A percentile compares a stretch with the other conserved stretches of the same genome.
phyloP scores from a whole-genome alignment of 2,888 invertebrate genomes.

The Epirrita christyi region DNA sequence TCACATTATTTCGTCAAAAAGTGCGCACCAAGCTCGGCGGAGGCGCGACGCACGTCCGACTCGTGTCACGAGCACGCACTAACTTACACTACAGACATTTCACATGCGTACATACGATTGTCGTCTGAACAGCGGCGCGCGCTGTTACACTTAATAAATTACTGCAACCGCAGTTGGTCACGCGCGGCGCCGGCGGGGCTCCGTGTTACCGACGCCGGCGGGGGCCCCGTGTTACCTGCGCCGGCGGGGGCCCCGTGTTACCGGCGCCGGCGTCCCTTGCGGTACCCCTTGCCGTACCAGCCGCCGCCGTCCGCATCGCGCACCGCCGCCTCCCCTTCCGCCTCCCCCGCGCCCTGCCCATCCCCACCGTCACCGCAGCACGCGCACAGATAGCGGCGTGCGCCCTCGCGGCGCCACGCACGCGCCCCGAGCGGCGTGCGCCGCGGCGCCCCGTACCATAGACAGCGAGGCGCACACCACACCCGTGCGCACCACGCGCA shows the following conservation, averaged over 20 bases:
- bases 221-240: neutral
- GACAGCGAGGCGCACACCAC: slow-evolving; percentile 63
- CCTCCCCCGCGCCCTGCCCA: slow-evolving; percentile 24
- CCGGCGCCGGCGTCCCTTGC: slow-evolving; percentile 85
- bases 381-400: slow-evolving; percentile 87
- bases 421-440: slow-evolving; percentile 51
- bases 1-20: too few relatives aligned
- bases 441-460: slow-evolving; percentile 82
- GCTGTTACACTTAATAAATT: too few relatives aligned
- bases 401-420: slow-evolving; percentile 63
- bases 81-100: too few relatives aligned
- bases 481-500: slow-evolving; percentile 66
- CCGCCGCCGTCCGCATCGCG: slow-evolving; percentile 73
- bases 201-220: neutral
- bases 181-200: slow-evolving; percentile 7
- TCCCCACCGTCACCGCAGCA: slow-evolving; percentile 80
- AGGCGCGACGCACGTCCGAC: too few relatives aligned
- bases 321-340: slow-evolving; percentile 20
- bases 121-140: too few relatives aligned
- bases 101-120: too few relatives aligned
- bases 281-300: slow-evolving; percentile 95
- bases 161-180: neutral
- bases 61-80: too few relatives aligned
- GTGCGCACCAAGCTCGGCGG: too few relatives aligned
- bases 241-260: slow-evolving; percentile 60